These are phyloP conservation scores for Novumbra hubbsi DNA, from an alignment of 2,797 vertebrate species.

Conservation along the genomic window DNA sequence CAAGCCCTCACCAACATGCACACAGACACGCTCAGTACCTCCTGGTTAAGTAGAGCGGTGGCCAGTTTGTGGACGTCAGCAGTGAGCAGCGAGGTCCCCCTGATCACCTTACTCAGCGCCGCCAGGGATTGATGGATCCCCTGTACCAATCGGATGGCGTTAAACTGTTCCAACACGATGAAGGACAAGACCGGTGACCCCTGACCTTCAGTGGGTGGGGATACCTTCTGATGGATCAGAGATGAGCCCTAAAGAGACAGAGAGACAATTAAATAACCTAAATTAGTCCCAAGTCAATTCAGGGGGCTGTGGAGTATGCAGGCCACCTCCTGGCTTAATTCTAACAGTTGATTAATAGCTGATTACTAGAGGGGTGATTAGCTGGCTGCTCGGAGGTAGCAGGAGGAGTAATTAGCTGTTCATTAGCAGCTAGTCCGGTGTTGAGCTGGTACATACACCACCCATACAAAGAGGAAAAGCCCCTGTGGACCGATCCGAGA, in stretches of 20 bases:
- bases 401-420: neutral
- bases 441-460: neutral
- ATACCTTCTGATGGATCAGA: slow-evolving; percentile 92
- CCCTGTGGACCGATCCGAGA: neutral
- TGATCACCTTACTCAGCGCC: slow-evolving; percentile 93
- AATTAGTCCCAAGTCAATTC: neutral
- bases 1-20: neutral
- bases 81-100: slow-evolving; percentile 87
- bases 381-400: neutral
- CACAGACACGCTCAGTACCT: slow-evolving; percentile 72
- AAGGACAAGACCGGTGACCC: slow-evolving; percentile 88
- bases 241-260: slow-evolving; percentile 78
- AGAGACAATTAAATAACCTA: neutral
- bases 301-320: neutral
- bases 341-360: neutral
- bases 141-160: slow-evolving; percentile 87
- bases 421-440: neutral
- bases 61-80: slow-evolving; percentile 89
- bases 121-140: slow-evolving; percentile 94
- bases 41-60: slow-evolving; percentile 89
- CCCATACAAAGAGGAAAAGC: neutral
- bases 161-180: slow-evolving; percentile 88
- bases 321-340: neutral
- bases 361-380: neutral
- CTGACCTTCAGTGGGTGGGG: slow-evolving; percentile 81